Conservation (phyloP, 2,888 invertebrate species). For the Drosophila neutralis region DNA sequence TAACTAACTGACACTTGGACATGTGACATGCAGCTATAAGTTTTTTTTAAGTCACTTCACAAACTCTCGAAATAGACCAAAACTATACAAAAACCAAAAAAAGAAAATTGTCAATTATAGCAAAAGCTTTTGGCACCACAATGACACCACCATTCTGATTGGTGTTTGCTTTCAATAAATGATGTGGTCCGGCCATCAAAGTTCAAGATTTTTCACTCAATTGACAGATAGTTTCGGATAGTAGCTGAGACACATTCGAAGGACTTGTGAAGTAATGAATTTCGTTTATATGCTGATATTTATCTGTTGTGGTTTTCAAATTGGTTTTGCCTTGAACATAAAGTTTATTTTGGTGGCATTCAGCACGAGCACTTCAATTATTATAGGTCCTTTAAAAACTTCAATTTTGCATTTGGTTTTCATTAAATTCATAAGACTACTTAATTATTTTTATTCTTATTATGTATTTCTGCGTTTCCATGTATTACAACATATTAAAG, state of each 20-base stretch:
- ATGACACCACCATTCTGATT: constrained; percentile 2
- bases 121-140: constrained; percentile 31
- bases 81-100: neutral
- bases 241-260: neutral
- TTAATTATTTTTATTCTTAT: neutral
- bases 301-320: neutral
- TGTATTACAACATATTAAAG: neutral
- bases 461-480: neutral
- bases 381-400: neutral
- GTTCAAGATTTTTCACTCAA: constrained; percentile 44
- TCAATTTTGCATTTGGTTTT: neutral
- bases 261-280: constrained; percentile 17
- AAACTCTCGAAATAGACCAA: constrained; percentile 32
- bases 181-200: constrained; percentile 55
- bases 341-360: neutral
- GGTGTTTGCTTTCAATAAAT: constrained; percentile 45
- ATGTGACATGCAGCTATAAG: constrained; percentile 55
- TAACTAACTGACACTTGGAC: constrained; percentile 61
- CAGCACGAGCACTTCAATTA: neutral
- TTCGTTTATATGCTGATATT: constrained; percentile 6
- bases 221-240: constrained; percentile 18
- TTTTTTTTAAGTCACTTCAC: constrained; percentile 23
- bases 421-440: neutral
- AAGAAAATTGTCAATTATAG: constrained; percentile 65
- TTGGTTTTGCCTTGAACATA: neutral